Evolutionary conservation across 1,140 invertebrate genomes (phyloP).

Genomic region (Himalopsyche phryganea): DNA sequence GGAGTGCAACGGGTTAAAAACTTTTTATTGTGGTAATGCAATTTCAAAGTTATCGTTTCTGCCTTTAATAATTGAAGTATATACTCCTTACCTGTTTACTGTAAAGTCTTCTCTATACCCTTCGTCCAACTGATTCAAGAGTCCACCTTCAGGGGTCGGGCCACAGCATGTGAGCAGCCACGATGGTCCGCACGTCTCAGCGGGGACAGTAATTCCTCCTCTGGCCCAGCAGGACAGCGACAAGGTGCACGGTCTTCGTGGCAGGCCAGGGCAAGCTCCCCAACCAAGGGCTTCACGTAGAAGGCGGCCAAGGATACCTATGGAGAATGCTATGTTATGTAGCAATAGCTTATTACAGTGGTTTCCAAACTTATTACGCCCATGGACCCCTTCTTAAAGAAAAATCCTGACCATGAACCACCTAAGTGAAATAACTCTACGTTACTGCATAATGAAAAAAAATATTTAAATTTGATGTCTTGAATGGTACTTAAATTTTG

Average conservation of each 20-base stretch:
- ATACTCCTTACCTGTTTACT: slow-evolving; percentile 6
- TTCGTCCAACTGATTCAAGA: slow-evolving; percentile 7
- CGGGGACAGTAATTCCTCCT: slow-evolving; percentile 59
- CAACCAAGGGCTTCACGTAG: slow-evolving; percentile 5
- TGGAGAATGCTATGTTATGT: too few species aligned
- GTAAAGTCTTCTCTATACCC: slow-evolving; percentile 18
- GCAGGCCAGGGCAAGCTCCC: slow-evolving; percentile 1
- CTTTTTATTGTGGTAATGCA: neutral
- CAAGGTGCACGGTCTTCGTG: slow-evolving; percentile 53
- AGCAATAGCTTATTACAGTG: too few species aligned
- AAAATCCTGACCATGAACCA: too few species aligned
- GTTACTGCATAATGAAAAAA: too few species aligned
- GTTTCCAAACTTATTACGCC: too few species aligned
- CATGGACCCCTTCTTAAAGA: too few species aligned
- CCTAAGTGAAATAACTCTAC: too few species aligned
- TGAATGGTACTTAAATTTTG: too few species aligned
- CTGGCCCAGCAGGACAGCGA: slow-evolving; percentile 69
- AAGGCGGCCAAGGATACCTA: slow-evolving; percentile 11
- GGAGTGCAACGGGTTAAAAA: neutral
- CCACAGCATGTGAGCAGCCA: slow-evolving; percentile 70
- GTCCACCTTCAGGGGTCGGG: slow-evolving; percentile 36
- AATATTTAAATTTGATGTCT: too few species aligned
- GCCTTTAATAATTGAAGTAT: neutral
- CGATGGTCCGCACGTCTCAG: slow-evolving; percentile 55
- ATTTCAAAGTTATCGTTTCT: neutral